Percentiles rank a stretch among this genome's conserved stretches.
Conservation (phyloP, 2,888 invertebrate species). For the Trissoscelio sp. region DNA sequence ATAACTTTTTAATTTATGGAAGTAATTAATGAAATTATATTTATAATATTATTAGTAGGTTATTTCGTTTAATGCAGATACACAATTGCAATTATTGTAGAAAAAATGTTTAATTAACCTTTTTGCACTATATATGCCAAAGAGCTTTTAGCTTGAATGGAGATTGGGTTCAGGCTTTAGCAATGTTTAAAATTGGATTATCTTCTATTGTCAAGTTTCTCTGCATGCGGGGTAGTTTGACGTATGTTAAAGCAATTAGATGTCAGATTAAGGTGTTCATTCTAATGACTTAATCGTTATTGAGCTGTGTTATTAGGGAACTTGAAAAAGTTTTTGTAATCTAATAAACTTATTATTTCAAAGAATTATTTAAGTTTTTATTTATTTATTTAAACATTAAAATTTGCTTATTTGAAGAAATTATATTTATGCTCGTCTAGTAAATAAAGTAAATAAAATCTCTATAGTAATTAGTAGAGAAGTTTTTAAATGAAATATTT, state of each 20-base stretch:
- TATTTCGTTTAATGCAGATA: too few species aligned
- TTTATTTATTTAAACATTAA: too few species aligned
- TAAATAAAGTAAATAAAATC: too few species aligned
- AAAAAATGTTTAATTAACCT: background rate
- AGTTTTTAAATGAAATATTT: too few species aligned
- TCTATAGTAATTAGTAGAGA: too few species aligned
- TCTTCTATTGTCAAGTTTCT: constrained; percentile 35
- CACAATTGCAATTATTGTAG: too few species aligned
- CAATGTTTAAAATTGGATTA: constrained; percentile 40
- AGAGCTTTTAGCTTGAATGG: constrained; percentile 11
- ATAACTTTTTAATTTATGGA: too few species aligned
- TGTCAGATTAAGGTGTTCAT: constrained; percentile 30
- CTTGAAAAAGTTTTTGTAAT: background rate
- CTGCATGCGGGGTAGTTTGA: constrained; percentile 23
- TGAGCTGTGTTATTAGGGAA: background rate
- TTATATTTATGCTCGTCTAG: too few species aligned
- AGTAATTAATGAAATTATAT: too few species aligned
- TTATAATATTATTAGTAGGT: too few species aligned
- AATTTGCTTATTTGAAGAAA: too few species aligned
- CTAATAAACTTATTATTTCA: background rate
- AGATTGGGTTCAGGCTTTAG: constrained; percentile 26
- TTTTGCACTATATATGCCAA: background rate
- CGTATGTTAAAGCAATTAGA: constrained; percentile 39
- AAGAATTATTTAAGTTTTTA: too few species aligned
- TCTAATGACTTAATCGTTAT: constrained; percentile 29